Evolutionary conservation across 2,113 vertebrate genomes (phyloP).

Genomic region (Indicator indicator): DNA sequence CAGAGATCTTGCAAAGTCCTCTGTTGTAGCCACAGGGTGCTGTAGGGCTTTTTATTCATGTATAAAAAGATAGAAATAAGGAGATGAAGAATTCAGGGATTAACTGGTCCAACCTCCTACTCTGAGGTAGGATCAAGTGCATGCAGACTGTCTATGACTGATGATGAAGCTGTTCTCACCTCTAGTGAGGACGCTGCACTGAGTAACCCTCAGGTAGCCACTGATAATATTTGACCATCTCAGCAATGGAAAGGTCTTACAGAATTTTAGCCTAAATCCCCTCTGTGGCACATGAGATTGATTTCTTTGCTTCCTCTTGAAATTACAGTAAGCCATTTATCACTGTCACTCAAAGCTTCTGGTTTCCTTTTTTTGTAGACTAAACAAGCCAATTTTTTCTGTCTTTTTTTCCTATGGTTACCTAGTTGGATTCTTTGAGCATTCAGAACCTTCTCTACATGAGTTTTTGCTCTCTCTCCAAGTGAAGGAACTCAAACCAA

Average conservation of each 20-base stretch:
- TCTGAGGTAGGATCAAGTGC: background rate
- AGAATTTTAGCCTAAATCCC: background rate
- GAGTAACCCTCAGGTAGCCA: background rate
- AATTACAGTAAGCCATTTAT: background rate
- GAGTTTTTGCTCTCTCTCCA: background rate
- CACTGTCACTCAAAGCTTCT: background rate
- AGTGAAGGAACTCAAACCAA: background rate
- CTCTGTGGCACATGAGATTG: background rate
- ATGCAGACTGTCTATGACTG: background rate
- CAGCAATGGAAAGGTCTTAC: background rate
- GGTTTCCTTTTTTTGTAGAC: background rate
- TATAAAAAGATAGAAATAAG: background rate
- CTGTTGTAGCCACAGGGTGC: background rate
- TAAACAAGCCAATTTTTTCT: background rate
- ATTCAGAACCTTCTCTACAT: background rate
- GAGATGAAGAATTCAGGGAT: background rate
- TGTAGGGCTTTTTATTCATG: background rate
- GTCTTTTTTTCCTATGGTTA: background rate
- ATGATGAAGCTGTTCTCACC: background rate
- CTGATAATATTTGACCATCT: background rate
- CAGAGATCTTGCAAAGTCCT: conserved; percentile 1
- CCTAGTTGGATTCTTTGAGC: background rate
- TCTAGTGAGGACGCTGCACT: background rate
- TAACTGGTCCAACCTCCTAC: background rate
- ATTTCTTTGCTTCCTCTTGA: conserved; percentile 12